Percentiles rank a stretch among this genome's conserved stretches.
phyloP scores from a whole-genome alignment of 1,140 invertebrate species.

The Varroa destructor region DNA sequence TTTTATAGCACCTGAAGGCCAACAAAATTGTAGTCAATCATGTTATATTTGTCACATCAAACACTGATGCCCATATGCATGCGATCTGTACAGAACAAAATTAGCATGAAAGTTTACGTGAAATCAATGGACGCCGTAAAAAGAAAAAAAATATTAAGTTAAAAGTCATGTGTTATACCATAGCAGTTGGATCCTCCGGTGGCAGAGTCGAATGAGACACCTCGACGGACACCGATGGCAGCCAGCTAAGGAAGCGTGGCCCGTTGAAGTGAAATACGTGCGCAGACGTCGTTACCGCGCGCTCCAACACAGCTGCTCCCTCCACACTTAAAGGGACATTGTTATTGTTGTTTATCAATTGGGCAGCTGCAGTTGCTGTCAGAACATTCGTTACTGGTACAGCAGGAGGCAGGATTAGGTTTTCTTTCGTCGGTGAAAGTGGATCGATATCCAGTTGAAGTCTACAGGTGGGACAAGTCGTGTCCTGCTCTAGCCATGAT shows the following conservation, averaged over 20 bases:
- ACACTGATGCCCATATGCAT: no score
- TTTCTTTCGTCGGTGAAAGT: conserved; percentile 35
- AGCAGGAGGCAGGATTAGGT: conserved; percentile 32
- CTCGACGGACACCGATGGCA: conserved; percentile 72
- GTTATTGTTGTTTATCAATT: no score
- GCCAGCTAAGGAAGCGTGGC: conserved; percentile 67
- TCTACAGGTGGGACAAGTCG: conserved; percentile 72
- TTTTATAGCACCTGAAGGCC: no score
- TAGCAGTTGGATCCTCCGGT: conserved; percentile 41
- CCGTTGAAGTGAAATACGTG: conserved; percentile 40
- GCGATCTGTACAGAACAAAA: no score
- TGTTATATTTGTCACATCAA: no score
- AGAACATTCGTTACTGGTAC: conserved; percentile 31
- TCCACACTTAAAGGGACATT: no score
- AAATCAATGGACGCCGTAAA: no score
- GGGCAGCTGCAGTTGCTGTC: conserved; percentile 24
- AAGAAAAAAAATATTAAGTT: no score
- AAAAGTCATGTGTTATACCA: no score
- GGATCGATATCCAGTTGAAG: conserved; percentile 52
- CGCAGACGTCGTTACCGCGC: neutral
- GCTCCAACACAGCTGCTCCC: no score
- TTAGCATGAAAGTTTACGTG: no score
- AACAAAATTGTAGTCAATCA: no score
- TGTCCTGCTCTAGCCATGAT: conserved; percentile 73
- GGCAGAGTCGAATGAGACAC: conserved; percentile 54